These are phyloP conservation scores for Cygnus atratus DNA, from an alignment of 2,113 vertebrate genomes.

Conservation along the genomic window DNA sequence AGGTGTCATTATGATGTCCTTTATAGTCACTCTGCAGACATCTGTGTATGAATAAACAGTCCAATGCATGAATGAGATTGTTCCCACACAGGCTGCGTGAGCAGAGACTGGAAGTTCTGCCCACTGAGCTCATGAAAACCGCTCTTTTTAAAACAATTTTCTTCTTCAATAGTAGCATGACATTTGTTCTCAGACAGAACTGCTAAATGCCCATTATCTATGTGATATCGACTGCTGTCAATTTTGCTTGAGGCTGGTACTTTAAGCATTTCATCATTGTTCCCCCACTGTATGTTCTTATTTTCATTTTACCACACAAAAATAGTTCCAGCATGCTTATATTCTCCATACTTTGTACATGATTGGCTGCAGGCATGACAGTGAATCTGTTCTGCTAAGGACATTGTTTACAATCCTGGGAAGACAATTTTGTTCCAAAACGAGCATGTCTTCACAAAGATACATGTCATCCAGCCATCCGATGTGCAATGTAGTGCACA, in stretches of 20 bases:
- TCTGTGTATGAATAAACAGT: not conserved
- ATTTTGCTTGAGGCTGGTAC: not conserved
- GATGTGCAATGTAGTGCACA: not conserved
- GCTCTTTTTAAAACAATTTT: not conserved
- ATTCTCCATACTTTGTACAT: not conserved
- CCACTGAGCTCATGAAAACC: not conserved
- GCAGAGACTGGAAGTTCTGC: not conserved
- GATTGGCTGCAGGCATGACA: not conserved
- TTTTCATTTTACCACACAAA: not conserved
- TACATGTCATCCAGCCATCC: not conserved
- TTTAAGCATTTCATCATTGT: not conserved
- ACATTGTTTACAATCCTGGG: not conserved
- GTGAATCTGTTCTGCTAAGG: not conserved
- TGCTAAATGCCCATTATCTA: not conserved
- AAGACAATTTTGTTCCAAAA: constrained; percentile 3
- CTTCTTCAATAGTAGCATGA: not conserved
- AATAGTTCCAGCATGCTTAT: not conserved
- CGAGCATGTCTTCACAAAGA: not conserved
- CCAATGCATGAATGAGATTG: not conserved
- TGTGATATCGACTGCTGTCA: not conserved
- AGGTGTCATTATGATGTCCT: not conserved
- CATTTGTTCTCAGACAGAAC: not conserved
- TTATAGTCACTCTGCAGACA: not conserved
- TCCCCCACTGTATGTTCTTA: not conserved
- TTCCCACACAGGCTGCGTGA: not conserved